These are phyloP conservation scores for Echinarachnius parma DNA, from an alignment of 53 echinoderm and acorn worm genomes.

Conservation along the genomic window DNA sequence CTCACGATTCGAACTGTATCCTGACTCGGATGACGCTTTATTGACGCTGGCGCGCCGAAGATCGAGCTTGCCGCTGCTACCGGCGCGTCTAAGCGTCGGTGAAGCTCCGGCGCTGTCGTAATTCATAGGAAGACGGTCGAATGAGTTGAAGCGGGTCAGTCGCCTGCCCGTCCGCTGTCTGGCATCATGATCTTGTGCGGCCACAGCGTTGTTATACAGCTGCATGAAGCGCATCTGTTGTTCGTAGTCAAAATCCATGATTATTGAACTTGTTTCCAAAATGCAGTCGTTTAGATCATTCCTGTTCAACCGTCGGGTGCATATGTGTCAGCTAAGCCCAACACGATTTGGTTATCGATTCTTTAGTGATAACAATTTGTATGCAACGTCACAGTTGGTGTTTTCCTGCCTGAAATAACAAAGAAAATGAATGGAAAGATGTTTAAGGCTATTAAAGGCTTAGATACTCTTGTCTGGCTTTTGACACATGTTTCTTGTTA, in stretches of 20 bases:
- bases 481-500: too few relatives aligned
- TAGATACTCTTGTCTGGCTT: too few relatives aligned
- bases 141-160: not conserved
- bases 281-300: too few relatives aligned
- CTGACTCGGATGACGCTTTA: conserved; percentile 19
- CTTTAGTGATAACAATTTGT: too few relatives aligned
- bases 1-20: conserved; percentile 25
- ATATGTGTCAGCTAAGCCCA: too few relatives aligned
- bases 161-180: not conserved
- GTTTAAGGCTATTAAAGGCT: too few relatives aligned
- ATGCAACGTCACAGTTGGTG: too few relatives aligned
- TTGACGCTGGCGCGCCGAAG: not conserved
- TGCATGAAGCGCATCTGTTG: conserved; percentile 36
- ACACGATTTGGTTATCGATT: too few relatives aligned
- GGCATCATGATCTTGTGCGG: conserved; percentile 1
- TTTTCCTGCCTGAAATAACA: too few relatives aligned
- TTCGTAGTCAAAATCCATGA: conserved; percentile 1
- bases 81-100: conserved; percentile 2
- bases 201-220: conserved; percentile 20
- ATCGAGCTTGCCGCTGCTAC: conserved; percentile 23
- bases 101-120: not conserved
- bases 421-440: too few relatives aligned
- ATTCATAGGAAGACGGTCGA: not conserved
- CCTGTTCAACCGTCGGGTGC: too few relatives aligned
- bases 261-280: too few relatives aligned